Percentiles rank a stretch among this genome's conserved stretches.
Evolutionary conservation across 2,113 vertebrate genomes (phyloP).

Genomic region (Nibea albiflora): DNA sequence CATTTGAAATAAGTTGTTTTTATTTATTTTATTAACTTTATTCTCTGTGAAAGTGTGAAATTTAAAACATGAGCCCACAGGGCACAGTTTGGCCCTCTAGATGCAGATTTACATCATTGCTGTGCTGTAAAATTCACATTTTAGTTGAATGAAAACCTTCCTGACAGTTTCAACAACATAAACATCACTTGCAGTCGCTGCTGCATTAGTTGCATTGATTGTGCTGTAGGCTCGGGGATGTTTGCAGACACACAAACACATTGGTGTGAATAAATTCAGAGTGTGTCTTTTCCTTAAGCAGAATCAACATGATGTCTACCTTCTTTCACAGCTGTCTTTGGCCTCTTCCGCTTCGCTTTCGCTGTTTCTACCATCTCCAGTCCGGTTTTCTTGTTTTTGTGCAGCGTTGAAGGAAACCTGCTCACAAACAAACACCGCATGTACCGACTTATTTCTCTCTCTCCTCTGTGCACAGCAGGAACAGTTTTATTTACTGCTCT

Average conservation of each 20-base stretch:
- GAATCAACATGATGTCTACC: constrained; percentile 36
- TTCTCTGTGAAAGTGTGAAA: neutral
- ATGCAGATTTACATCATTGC: neutral
- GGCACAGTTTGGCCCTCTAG: neutral
- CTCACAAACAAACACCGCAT: constrained; percentile 13
- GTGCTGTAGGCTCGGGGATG: too few species aligned
- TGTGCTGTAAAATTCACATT: neutral
- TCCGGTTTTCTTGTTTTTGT: constrained; percentile 33
- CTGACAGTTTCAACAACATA: neutral
- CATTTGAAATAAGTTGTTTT: neutral
- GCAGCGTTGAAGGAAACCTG: constrained; percentile 47
- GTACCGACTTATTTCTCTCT: accelerated
- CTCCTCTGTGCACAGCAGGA: neutral
- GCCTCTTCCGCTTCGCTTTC: constrained; percentile 57
- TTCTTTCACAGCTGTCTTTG: constrained; percentile 58
- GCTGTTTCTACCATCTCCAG: constrained; percentile 20
- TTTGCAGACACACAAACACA: neutral
- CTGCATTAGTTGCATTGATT: neutral
- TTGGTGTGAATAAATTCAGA: too few species aligned
- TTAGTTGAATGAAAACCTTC: neutral
- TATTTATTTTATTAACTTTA: neutral
- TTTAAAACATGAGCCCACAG: neutral
- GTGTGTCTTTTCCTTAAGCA: neutral
- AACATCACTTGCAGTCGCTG: neutral
- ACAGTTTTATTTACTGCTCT: constrained; percentile 2